Conservation (phyloP, 2,113 vertebrate genomes). For the Tinamus guttatus region DNA sequence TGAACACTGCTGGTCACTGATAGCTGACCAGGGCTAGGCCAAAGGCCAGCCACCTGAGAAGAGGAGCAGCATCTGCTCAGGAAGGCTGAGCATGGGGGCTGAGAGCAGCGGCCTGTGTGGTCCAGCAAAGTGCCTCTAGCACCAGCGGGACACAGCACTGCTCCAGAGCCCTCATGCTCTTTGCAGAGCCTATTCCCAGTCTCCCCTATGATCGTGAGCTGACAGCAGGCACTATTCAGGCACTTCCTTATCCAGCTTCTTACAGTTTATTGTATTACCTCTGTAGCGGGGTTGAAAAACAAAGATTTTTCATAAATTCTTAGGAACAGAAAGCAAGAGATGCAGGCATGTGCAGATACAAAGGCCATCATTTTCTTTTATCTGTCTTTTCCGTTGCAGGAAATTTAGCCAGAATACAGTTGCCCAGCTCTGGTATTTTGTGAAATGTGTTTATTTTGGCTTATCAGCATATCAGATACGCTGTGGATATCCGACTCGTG, state of each 20-base stretch:
- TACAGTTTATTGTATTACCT: not conserved
- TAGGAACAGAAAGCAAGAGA: not conserved
- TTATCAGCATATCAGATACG: conserved; percentile 99
- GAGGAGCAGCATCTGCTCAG: not conserved
- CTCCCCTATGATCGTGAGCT: not conserved
- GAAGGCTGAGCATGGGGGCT: accelerated
- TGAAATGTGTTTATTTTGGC: conserved; percentile 98
- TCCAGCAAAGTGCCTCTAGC: not conserved
- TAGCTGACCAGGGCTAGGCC: not conserved
- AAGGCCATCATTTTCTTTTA: conserved; percentile 15
- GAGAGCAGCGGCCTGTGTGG: not conserved
- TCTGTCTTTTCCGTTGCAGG: conserved; percentile 75
- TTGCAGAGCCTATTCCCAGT: not conserved
- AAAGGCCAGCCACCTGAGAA: not conserved
- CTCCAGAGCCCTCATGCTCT: not conserved
- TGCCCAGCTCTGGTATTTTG: conserved; percentile 99
- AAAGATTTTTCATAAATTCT: not conserved
- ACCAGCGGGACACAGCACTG: not conserved
- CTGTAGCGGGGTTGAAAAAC: not conserved
- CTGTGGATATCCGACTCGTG: conserved; percentile 96
- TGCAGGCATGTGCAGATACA: not conserved
- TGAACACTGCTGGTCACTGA: not conserved
- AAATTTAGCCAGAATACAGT: conserved; percentile 96
- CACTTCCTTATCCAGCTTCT: not conserved
- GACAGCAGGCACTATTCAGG: not conserved